Evolutionary conservation across 2,888 invertebrate genomes (phyloP).

Genomic region (Lasioglossum malachurum): DNA sequence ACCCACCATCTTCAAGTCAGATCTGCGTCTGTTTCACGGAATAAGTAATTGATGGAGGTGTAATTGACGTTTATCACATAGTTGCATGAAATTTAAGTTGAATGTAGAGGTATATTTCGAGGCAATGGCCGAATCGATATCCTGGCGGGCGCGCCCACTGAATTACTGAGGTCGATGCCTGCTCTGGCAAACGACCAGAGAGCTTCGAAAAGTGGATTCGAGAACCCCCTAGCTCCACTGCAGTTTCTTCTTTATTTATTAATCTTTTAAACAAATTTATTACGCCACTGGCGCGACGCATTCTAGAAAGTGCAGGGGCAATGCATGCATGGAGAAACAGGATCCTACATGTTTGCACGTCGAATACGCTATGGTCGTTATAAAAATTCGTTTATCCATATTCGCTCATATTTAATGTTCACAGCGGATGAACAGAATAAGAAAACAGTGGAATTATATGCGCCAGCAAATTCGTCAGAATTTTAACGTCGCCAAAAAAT

Average conservation of each 20-base stretch:
- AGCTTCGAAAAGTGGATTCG: slow-evolving; percentile 49
- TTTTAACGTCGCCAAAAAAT: not conserved
- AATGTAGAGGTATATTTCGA: not conserved
- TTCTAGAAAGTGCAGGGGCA: not conserved
- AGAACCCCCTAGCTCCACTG: not conserved
- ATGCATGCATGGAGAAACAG: not conserved
- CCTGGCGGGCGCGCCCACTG: slow-evolving; percentile 42
- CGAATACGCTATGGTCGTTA: not conserved
- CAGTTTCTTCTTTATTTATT: slow-evolving; percentile 19
- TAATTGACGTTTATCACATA: not conserved
- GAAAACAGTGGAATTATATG: not conserved
- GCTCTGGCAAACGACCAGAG: slow-evolving; percentile 53
- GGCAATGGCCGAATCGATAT: slow-evolving; percentile 30
- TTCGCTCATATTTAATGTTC: no score
- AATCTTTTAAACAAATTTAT: not conserved
- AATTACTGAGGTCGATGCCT: slow-evolving; percentile 50
- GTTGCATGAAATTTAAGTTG: not conserved
- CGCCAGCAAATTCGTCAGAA: not conserved
- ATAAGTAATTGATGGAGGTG: not conserved
- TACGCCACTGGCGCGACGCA: not conserved
- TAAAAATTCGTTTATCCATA: not conserved
- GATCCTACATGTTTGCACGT: not conserved
- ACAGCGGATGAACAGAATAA: not conserved
- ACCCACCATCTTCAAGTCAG: not conserved
- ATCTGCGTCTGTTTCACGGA: not conserved